phyloP scores from a whole-genome alignment of 1,140 invertebrate species.

The Drosophila funebris region DNA sequence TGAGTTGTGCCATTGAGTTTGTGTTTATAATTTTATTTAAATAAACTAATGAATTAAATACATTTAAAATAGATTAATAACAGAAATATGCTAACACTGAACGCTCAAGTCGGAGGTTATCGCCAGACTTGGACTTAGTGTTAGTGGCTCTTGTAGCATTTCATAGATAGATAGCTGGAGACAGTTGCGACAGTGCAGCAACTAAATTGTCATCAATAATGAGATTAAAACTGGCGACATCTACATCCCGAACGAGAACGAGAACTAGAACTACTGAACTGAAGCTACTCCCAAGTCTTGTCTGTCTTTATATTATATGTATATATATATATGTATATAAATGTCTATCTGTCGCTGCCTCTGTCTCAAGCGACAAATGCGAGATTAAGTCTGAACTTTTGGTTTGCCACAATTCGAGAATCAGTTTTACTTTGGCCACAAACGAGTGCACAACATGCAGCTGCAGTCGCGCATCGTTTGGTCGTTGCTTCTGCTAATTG shows the following conservation, averaged over 20 bases:
- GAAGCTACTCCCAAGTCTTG: not conserved
- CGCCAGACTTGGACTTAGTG: not conserved
- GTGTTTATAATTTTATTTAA: slow-evolving; percentile 4
- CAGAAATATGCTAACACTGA: not conserved
- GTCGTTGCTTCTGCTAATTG: slow-evolving; percentile 41
- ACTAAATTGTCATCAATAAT: too few species aligned
- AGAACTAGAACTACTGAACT: slow-evolving; percentile 27
- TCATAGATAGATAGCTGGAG: slow-evolving; percentile 1
- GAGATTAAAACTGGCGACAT: slow-evolving; percentile 44
- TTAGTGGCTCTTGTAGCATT: slow-evolving; percentile 7
- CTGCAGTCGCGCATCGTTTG: slow-evolving; percentile 10
- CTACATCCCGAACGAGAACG: not conserved
- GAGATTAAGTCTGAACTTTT: slow-evolving; percentile 54
- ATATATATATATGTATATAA: not conserved
- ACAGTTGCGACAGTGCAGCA: not conserved
- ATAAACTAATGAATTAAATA: slow-evolving; percentile 14
- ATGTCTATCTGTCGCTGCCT: not conserved
- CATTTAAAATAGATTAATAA: slow-evolving; percentile 4
- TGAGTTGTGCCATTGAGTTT: slow-evolving; percentile 10
- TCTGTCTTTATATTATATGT: slow-evolving; percentile 8
- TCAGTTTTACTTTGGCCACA: slow-evolving; percentile 62
- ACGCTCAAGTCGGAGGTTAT: slow-evolving; percentile 14
- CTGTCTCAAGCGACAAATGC: not conserved
- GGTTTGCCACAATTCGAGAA: slow-evolving; percentile 37
- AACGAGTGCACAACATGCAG: slow-evolving; percentile 60